These are phyloP conservation scores for Listronotus oregonensis DNA, from an alignment of 1,140 invertebrate species.

Conservation along the genomic window DNA sequence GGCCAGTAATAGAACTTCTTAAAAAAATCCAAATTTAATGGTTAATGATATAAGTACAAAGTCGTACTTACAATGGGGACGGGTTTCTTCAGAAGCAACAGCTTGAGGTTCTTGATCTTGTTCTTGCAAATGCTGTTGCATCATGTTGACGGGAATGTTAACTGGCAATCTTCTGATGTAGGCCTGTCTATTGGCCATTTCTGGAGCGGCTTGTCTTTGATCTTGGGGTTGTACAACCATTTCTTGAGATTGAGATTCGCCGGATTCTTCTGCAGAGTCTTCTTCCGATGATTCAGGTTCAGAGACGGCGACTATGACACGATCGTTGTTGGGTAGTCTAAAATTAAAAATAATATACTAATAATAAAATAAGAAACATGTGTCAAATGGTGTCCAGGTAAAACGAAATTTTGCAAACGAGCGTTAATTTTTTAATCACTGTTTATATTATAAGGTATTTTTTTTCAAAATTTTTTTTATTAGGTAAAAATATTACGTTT, in stretches of 20 bases:
- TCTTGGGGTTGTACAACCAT: constrained; percentile 44
- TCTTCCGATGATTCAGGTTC: constrained; percentile 46
- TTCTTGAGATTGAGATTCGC: constrained; percentile 42
- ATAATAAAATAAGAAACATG: too few species aligned
- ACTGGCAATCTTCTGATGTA: constrained; percentile 60
- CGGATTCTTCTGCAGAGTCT: constrained; percentile 31
- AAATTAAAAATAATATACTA: neutral
- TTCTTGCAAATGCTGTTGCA: constrained; percentile 55
- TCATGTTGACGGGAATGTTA: constrained; percentile 62
- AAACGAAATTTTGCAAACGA: constrained; percentile 39
- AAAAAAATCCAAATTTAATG: too few species aligned
- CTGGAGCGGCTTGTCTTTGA: constrained; percentile 55
- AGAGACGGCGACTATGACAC: constrained; percentile 49
- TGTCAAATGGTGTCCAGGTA: too few species aligned
- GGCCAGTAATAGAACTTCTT: too few species aligned
- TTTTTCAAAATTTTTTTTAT: neutral
- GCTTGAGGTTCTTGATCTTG: constrained; percentile 53
- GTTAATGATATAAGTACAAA: too few species aligned
- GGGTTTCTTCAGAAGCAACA: constrained; percentile 54
- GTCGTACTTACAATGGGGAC: constrained; percentile 67
- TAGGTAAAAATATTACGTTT: too few species aligned
- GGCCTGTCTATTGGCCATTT: constrained; percentile 58
- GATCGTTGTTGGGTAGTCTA: constrained; percentile 56
- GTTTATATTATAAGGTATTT: neutral
- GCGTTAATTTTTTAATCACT: too few species aligned